A percentile compares a stretch with the other conserved stretches of the same genome.
Evolutionary conservation across 2,113 vertebrate species (phyloP).

Genomic region (Phyllostomus hastatus): DNA sequence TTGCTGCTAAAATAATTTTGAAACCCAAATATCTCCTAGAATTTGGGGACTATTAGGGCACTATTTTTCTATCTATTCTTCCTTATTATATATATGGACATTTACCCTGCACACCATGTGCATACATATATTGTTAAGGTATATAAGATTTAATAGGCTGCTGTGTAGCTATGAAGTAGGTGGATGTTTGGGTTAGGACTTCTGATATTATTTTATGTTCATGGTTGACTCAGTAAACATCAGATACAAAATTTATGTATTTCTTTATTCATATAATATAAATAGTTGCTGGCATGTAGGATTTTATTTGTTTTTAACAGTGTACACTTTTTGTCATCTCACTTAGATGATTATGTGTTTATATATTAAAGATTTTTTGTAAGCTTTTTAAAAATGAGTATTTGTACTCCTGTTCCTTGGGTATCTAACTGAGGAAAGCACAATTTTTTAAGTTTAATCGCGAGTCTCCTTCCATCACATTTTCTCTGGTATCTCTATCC

Average conservation of each 20-base stretch:
- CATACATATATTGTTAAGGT: neutral
- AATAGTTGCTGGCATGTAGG: neutral
- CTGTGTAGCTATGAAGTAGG: neutral
- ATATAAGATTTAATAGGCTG: neutral
- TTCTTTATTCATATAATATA: neutral
- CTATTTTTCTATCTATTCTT: neutral
- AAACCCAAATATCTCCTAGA: neutral
- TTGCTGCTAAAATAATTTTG: neutral
- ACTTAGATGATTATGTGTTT: neutral
- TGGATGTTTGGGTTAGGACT: neutral
- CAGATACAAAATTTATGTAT: neutral
- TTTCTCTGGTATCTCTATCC: neutral
- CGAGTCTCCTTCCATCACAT: neutral
- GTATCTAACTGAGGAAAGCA: neutral
- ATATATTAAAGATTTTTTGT: neutral
- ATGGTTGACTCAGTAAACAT: neutral
- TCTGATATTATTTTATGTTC: neutral
- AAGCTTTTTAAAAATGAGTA: neutral
- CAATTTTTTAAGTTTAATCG: neutral
- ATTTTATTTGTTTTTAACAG: neutral
- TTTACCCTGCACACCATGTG: neutral
- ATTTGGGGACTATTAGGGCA: neutral
- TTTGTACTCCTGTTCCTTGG: neutral
- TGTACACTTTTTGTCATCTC: neutral
- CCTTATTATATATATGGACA: no score